A percentile compares a stretch with the other conserved stretches of the same genome.
Conservation (phyloP, 1,140 invertebrate genomes). For the Megathymus violae region DNA sequence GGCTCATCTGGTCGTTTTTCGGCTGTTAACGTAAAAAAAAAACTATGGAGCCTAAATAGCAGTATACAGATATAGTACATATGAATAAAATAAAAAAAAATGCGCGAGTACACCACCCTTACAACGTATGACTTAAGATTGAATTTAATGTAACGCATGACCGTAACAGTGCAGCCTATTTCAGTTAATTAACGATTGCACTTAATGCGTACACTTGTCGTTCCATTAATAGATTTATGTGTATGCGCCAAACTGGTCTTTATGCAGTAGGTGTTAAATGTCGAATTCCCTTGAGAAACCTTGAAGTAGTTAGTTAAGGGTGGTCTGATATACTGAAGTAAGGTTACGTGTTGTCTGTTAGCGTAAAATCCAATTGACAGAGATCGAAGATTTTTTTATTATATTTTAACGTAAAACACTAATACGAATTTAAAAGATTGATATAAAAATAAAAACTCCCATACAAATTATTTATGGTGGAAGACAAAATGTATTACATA, state of each 20-base stretch:
- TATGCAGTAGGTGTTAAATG: neutral
- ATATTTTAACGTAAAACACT: too few relatives aligned
- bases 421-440: too few relatives aligned
- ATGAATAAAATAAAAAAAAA: slow-evolving; percentile 10
- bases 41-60: too few relatives aligned
- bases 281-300: slow-evolving; percentile 8
- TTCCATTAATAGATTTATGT: slow-evolving; percentile 22
- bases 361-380: neutral
- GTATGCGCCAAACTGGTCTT: slow-evolving; percentile 3
- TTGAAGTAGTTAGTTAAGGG: slow-evolving; percentile 29
- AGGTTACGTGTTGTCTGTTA: neutral
- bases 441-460: too few relatives aligned
- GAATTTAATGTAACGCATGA: slow-evolving; percentile 11
- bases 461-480: too few relatives aligned
- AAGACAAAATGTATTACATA: too few relatives aligned
- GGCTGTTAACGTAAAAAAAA: too few relatives aligned
- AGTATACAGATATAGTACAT: slow-evolving; percentile 12
- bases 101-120: neutral
- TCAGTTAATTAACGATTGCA: slow-evolving; percentile 34
- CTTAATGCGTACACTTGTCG: slow-evolving; percentile 34
- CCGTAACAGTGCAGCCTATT: slow-evolving; percentile 31
- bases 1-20: too few relatives aligned
- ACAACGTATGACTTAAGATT: neutral
- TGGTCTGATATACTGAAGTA: slow-evolving; percentile 28
- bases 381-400: too few relatives aligned